Evolutionary conservation across 1,140 invertebrate genomes (phyloP).

Genomic region (Brachionus paranguensis): DNA sequence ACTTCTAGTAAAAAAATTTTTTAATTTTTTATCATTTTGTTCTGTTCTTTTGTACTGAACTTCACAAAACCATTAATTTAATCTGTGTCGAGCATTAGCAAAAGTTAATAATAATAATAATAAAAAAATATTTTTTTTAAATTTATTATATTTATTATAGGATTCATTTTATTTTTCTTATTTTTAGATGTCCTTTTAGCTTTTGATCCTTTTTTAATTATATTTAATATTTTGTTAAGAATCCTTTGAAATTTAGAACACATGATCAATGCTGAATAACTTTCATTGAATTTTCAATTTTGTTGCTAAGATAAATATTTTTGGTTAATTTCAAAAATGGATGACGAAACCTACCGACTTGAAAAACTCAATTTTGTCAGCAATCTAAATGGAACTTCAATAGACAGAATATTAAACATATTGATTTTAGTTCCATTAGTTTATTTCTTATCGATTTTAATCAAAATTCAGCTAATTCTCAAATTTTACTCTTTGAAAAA

Average conservation of each 20-base stretch:
- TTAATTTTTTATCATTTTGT: too few relatives aligned
- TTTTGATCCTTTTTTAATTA: too few relatives aligned
- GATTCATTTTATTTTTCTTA: neutral
- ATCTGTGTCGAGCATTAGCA: too few relatives aligned
- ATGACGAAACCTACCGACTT: constrained; percentile 5
- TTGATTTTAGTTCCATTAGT: constrained; percentile 9
- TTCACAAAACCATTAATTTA: too few relatives aligned
- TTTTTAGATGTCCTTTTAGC: too few relatives aligned
- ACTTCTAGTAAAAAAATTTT: too few relatives aligned
- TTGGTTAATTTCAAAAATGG: neutral
- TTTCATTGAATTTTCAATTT: neutral
- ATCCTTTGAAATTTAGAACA: neutral
- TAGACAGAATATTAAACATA: neutral
- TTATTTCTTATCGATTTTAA: neutral
- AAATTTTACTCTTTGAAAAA: neutral
- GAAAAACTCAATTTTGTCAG: constrained; percentile 28
- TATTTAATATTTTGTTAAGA: neutral
- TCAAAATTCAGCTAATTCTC: neutral
- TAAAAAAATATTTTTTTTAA: too few relatives aligned
- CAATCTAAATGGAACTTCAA: constrained; percentile 30
- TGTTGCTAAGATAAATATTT: too few relatives aligned
- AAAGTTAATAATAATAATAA: too few relatives aligned
- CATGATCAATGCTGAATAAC: neutral
- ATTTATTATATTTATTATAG: too few relatives aligned
- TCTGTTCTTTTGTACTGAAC: too few relatives aligned